Percentiles rank a stretch among this genome's conserved stretches.
These are phyloP conservation scores for Cebus imitator DNA, from an alignment of 2,113 vertebrate genomes.

Conservation along the genomic window DNA sequence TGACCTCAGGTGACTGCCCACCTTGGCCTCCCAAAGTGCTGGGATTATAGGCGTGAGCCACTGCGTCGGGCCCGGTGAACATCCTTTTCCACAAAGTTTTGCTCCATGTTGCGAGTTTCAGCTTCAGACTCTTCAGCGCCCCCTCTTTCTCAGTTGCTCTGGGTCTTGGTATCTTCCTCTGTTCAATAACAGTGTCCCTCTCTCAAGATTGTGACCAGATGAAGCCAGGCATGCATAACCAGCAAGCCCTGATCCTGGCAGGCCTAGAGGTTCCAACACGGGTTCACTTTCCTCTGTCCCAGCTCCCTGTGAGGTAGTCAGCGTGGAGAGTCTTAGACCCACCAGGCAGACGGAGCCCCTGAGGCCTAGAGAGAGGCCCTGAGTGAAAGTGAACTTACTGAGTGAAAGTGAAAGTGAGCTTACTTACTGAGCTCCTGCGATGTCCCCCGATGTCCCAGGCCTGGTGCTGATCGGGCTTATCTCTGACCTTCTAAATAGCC, in stretches of 20 bases:
- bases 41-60: no score
- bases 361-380: neutral
- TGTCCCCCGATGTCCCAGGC: no score
- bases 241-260: neutral
- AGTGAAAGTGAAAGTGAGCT: no score
- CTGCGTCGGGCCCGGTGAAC: fast-evolving
- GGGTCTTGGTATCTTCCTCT: neutral
- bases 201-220: fast-evolving
- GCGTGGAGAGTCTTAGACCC: neutral
- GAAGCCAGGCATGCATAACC: no score
- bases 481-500: neutral
- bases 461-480: neutral
- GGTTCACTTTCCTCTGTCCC: neutral
- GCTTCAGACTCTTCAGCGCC: neutral
- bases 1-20: no score
- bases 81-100: neutral
- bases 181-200: neutral
- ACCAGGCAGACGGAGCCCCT: neutral
- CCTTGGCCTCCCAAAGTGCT: no score
- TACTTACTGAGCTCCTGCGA: neutral
- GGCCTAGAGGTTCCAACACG: neutral
- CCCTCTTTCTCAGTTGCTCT: neutral
- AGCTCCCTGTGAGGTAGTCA: no score
- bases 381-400: neutral
- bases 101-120: neutral